Evolutionary conservation across 2,888 invertebrate species (phyloP).

Genomic region (Mongoloraphidia duomilia): DNA sequence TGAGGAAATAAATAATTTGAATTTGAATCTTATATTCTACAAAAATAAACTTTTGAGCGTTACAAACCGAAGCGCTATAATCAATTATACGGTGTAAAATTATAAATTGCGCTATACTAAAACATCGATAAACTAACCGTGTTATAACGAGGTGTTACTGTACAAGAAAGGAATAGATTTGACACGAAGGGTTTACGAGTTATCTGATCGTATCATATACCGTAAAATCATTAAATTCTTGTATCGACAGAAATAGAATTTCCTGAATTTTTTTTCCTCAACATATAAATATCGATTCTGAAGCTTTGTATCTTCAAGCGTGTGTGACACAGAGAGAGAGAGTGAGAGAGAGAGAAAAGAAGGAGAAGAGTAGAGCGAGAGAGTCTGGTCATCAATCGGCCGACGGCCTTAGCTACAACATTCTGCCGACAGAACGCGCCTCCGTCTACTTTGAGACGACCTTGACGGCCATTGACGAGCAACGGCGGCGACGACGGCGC

Average conservation of each 20-base stretch:
- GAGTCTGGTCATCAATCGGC: constrained; percentile 1
- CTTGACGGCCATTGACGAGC: constrained; percentile 1
- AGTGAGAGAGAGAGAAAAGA: constrained; percentile 9
- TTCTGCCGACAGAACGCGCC: background rate
- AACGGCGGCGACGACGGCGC: constrained; percentile 4
- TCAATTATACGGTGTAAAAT: too few species aligned
- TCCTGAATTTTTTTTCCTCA: constrained; percentile 1
- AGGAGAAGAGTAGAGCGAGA: constrained; percentile 4
- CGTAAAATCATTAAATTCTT: too few species aligned
- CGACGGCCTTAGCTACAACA: too few species aligned
- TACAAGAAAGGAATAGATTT: too few species aligned
- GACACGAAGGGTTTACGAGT: background rate
- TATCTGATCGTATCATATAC: background rate
- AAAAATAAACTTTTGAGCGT: too few species aligned
- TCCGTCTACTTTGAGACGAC: constrained; percentile 4
- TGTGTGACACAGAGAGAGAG: constrained; percentile 1
- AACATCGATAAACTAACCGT: too few species aligned
- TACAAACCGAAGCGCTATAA: too few species aligned
- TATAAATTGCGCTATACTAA: too few species aligned
- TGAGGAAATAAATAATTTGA: too few species aligned
- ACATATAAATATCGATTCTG: constrained; percentile 2
- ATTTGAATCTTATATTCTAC: too few species aligned
- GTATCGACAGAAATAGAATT: too few species aligned
- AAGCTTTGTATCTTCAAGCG: background rate
- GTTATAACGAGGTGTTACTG: too few species aligned